Base-by-base conservation (phyloP, 2,888 invertebrate species). In the Polia nebulosa region DNA sequence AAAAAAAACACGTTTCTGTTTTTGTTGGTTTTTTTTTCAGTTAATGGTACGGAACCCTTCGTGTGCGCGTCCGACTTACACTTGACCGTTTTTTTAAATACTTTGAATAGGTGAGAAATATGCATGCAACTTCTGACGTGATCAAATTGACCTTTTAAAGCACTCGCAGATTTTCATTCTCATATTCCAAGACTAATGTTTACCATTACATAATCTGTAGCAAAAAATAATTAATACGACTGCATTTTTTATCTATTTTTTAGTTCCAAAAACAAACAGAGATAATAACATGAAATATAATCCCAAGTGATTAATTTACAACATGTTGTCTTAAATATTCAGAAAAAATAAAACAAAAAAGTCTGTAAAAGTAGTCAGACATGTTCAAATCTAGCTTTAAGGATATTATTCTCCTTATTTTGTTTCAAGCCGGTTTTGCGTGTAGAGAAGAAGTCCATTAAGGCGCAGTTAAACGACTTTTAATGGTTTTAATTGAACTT, bases 321-420 rank as follows among this genome's bases (percentile, higher is more conserved):
- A 59, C 39, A 34, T 52, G 52, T 52, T 57, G 9, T 49, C 0
- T 39, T 13, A 25, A 27, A 34, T 34, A 44, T 57, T 34, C 15
- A 32, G 13, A 36, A 55, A 27, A n/a, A 51, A 52, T n/a, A n/a
- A n/a, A n/a, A n/a, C n/a, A 58, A 72, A 45, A 45, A 34, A 52
- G 22, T 29, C 13, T n/a, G 64, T 65, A 81, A 78, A 81, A 72
- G 78, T 75, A 59, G 72, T n/a, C 59, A 57, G 56, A 77, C 80
- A 9, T 8, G 74, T 68, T 66, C 29, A 9, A 45, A 29, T 59
- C 61, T 55, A 11, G 25, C 34, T 45, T 61, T 47, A 27, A 11
- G 55, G 15, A 75, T 52, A 53, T 69, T 65, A 66, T 62, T 66
- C 11, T 45, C 25, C n/a, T 9, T 47, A 41, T 60, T 76, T 51